phyloP scores from a whole-genome alignment of 2,888 invertebrate species.

The Aphidius colemani region DNA sequence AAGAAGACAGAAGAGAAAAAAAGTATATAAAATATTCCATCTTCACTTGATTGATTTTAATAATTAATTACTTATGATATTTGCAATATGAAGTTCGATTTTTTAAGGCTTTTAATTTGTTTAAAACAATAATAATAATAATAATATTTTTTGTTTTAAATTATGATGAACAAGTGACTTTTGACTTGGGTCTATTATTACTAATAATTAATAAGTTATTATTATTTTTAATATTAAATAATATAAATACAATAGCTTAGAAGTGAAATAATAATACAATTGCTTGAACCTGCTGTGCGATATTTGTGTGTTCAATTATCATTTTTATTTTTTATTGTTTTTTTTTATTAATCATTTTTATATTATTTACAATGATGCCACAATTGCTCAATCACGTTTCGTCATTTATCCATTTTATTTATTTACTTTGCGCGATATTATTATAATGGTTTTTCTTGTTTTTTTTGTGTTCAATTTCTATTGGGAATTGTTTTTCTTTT shows the following conservation, averaged over 20 bases:
- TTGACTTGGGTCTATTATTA: slow-evolving; percentile 2
- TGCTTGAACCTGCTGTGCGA: slow-evolving; percentile 21
- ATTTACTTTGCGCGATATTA: slow-evolving; percentile 9
- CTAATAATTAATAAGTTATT: slow-evolving; percentile 8
- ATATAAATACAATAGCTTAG: slow-evolving; percentile 21
- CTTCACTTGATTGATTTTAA: no score
- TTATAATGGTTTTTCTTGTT: neutral
- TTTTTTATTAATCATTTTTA: slow-evolving; percentile 8
- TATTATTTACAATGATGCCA: neutral
- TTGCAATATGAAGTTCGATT: neutral
- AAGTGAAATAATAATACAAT: slow-evolving; percentile 18
- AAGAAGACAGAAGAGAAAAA: no score
- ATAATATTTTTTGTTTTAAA: neutral
- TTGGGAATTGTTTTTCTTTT: neutral
- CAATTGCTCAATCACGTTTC: no score
- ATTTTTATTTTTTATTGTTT: slow-evolving; percentile 5
- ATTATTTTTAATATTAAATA: neutral
- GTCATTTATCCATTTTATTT: neutral
- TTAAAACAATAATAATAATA: slow-evolving; percentile 15
- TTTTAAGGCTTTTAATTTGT: neutral
- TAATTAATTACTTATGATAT: no score
- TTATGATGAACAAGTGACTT: neutral
- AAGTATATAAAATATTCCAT: no score
- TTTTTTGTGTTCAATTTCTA: neutral
- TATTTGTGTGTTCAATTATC: slow-evolving; percentile 13